Conservation (phyloP, 1,140 invertebrate genomes). For the Temnothorax longispinosus region DNA sequence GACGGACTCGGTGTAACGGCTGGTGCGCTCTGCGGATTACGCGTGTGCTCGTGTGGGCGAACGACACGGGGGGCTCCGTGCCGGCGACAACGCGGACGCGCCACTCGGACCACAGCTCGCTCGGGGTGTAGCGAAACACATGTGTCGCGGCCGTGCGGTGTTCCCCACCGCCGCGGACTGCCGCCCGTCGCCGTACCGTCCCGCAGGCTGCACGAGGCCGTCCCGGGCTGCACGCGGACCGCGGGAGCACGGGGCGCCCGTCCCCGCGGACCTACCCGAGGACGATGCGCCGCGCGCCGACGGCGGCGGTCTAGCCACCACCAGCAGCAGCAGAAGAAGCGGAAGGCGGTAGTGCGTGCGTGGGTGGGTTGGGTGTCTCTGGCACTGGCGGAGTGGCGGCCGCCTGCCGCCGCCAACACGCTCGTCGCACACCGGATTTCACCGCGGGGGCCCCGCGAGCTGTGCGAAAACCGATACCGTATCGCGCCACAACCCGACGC, state of each 20-base stretch:
- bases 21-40: constrained; percentile 51
- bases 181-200: constrained; percentile 29
- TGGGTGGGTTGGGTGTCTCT: constrained; percentile 78
- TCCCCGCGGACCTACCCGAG: constrained; percentile 61
- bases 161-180: constrained; percentile 71
- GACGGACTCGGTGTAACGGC: background rate
- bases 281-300: constrained; percentile 68
- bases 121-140: constrained; percentile 74
- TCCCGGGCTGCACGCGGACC: constrained; percentile 52
- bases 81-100: background rate
- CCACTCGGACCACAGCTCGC: constrained; percentile 16
- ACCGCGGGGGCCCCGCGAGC: background rate
- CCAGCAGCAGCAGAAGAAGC: constrained; percentile 57
- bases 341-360: constrained; percentile 81
- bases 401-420: constrained; percentile 55
- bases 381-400: constrained; percentile 8
- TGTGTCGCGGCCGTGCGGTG: constrained; percentile 75
- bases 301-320: constrained; percentile 70
- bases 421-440: constrained; percentile 66
- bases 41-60: constrained; percentile 58
- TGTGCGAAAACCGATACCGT: too few relatives aligned
- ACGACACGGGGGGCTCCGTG: background rate
- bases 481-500: background rate
- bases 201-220: constrained; percentile 65
- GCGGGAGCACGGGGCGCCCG: constrained; percentile 11